A percentile compares a stretch with the other conserved stretches of the same genome.
Evolutionary conservation across 2,113 vertebrate genomes (phyloP).

Genomic region (Brienomyrus brachyistius): DNA sequence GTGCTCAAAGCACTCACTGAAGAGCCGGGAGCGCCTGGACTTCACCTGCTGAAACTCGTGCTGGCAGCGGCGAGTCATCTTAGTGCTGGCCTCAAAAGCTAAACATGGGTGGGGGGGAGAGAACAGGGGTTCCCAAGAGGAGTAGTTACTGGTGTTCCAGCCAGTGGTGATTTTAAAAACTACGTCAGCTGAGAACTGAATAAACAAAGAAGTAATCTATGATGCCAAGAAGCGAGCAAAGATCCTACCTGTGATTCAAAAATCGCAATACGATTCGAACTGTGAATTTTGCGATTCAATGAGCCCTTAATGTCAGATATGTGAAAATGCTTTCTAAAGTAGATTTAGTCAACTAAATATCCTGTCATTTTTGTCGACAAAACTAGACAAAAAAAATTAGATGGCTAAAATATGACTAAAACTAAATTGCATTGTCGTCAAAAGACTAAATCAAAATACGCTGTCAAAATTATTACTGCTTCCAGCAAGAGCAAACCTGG

Average conservation of each 20-base stretch:
- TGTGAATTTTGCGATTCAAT: too few relatives aligned
- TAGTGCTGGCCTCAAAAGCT: constrained; percentile 83
- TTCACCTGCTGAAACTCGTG: constrained; percentile 83
- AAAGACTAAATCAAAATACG: too few relatives aligned
- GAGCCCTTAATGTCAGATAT: too few relatives aligned
- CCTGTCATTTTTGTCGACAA: too few relatives aligned
- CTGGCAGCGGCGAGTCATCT: constrained; percentile 58
- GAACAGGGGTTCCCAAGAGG: not conserved
- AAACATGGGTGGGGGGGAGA: not conserved
- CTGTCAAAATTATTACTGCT: too few relatives aligned
- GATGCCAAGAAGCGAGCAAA: not conserved
- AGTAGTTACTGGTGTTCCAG: not conserved
- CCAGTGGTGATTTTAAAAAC: not conserved
- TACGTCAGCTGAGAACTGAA: not conserved
- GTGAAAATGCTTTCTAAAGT: too few relatives aligned
- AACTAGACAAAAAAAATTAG: too few relatives aligned
- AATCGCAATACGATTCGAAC: too few relatives aligned
- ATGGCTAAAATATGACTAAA: too few relatives aligned
- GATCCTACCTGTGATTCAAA: too few relatives aligned
- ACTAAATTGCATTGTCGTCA: too few relatives aligned
- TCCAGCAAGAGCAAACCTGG: not conserved
- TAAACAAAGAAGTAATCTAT: not conserved
- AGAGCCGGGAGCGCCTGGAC: constrained; percentile 66
- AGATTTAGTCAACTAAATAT: too few relatives aligned
- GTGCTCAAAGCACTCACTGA: constrained; percentile 83